These are phyloP conservation scores for Protaetia brevitarsis DNA, from an alignment of 1,140 invertebrate genomes.

Conservation along the genomic window DNA sequence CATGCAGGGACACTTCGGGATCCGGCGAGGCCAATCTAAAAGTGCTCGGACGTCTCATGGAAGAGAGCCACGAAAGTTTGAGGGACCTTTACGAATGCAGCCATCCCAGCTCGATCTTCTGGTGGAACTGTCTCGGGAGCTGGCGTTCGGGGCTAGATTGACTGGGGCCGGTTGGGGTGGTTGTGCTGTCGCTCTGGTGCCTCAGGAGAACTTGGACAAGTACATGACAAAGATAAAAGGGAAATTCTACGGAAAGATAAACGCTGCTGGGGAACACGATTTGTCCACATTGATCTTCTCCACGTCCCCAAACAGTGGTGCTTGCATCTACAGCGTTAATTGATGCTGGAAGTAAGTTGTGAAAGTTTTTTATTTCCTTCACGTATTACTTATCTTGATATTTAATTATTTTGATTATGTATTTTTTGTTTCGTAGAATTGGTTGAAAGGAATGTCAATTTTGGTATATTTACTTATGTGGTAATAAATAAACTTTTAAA, in stretches of 20 bases:
- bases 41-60: slow-evolving; percentile 74
- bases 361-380: neutral
- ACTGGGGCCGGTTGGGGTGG: slow-evolving; percentile 98
- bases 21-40: slow-evolving; percentile 55
- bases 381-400: neutral
- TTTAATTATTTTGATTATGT: neutral
- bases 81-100: slow-evolving; percentile 90
- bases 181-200: slow-evolving; percentile 83
- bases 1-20: slow-evolving; percentile 58
- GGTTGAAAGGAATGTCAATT: no score
- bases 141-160: slow-evolving; percentile 78
- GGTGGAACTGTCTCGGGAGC: slow-evolving; percentile 70
- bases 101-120: slow-evolving; percentile 84
- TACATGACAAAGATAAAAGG: slow-evolving; percentile 71
- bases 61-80: slow-evolving; percentile 82
- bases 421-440: no score
- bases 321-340: slow-evolving; percentile 36
- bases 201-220: slow-evolving; percentile 60
- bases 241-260: slow-evolving; percentile 62
- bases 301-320: slow-evolving; percentile 57
- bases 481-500: no score
- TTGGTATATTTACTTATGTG: no score
- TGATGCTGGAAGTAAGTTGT: neutral
- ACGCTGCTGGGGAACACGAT: slow-evolving; percentile 40
- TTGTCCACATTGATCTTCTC: slow-evolving; percentile 52